Conservation (phyloP, 2,113 vertebrate species). For the Podarcis raffonei region DNA sequence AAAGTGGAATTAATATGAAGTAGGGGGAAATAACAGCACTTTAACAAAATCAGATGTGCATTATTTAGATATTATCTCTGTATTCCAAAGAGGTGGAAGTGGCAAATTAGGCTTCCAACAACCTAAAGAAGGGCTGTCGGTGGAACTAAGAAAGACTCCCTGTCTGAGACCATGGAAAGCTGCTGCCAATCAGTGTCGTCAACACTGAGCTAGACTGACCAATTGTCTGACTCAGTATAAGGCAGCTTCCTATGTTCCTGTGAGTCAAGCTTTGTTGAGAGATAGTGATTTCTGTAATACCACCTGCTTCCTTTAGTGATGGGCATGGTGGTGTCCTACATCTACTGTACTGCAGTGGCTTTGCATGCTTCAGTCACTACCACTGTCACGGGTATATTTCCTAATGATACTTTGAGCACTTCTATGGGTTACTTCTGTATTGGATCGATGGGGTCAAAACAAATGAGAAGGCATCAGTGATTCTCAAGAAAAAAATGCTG, state of each 20-base stretch:
- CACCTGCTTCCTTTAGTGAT: background rate
- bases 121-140: no score
- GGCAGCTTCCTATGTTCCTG: no score
- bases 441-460: background rate
- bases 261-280: background rate
- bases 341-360: background rate
- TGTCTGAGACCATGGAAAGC: no score
- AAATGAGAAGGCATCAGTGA: background rate
- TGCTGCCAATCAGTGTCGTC: no score
- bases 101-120: background rate
- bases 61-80: background rate
- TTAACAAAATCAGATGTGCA: background rate
- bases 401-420: background rate
- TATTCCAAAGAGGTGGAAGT: background rate
- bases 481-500: background rate
- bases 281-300: background rate
- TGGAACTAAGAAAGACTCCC: no score
- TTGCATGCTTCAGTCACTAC: background rate
- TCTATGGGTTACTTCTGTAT: background rate
- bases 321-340: background rate
- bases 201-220: no score
- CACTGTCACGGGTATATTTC: background rate
- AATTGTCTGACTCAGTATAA: no score
- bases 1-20: background rate
- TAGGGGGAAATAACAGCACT: no score